Base-by-base conservation (phyloP, 2,888 invertebrate genomes). In the Zygogramma bicolorata region DNA sequence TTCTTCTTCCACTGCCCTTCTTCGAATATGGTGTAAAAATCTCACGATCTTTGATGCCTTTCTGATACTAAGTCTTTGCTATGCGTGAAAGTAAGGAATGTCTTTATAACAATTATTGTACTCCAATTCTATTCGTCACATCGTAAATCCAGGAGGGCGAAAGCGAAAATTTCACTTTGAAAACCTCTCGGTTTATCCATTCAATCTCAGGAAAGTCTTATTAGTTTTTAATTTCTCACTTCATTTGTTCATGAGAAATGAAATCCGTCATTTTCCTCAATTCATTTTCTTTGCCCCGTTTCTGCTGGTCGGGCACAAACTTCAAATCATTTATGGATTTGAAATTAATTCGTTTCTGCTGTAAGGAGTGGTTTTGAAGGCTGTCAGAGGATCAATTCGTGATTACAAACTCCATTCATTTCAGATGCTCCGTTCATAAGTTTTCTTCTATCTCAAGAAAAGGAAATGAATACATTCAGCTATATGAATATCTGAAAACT, bases 341-440 rank as follows among this genome's bases (percentile, higher is more conserved):
- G 65, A 78, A 78, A 78, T 79, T 77, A 79, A 79, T 77, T 77
- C 73, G 75, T 77, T 73, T 71, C 15, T 71, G 53, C 69, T 68
- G 67, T 68, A 58, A 70, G 72, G 71, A 77, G 71, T 63, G 70
- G 73, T 76, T 75, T 71, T 71, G 18, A 71, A 70, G 63, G 73
- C 70, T 74, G 68, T 75, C 67, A 73, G 71, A 63, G 71, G 74
- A 71, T 75, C 76, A 75, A 77, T 79, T 77, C 76, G 78, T 79
- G 77, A 80, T 78, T 79, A 81, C 76, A 79, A 77, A 79, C 78
- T 79, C 81, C 77, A 74, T 77, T 71, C 74, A 73, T 75, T 62
- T 31, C 53, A 18, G n/a, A 34, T 15, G 42, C 67, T 49, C 57
- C 65, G 58, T 69, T 65, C 65, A 22, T 53, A 65, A 38, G 59